These are phyloP conservation scores for Camponotus pennsylvanicus DNA, from an alignment of 1,140 invertebrate species.

Conservation along the genomic window DNA sequence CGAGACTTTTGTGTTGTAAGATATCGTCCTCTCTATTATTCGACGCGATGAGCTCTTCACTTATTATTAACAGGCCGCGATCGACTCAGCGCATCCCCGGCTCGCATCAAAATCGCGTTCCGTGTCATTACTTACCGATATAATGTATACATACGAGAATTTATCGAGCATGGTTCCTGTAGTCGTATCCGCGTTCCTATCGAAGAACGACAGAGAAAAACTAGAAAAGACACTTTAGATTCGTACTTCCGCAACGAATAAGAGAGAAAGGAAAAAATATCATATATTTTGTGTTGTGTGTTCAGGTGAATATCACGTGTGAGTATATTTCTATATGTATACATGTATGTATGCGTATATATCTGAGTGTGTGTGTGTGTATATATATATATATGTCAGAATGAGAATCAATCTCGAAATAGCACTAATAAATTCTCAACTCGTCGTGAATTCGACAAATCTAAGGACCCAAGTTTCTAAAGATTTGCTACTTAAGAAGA, in stretches of 20 bases:
- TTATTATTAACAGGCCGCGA: constrained; percentile 23
- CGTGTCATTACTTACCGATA: constrained; percentile 40
- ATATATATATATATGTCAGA: constrained; percentile 27
- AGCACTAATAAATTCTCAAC: constrained; percentile 57
- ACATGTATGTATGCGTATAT: neutral
- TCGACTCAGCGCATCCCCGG: constrained; percentile 29
- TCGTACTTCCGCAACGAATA: constrained; percentile 34
- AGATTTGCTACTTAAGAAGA: constrained; percentile 66
- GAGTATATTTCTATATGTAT: neutral
- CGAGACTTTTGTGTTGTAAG: constrained; percentile 12
- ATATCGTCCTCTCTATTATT: constrained; percentile 24
- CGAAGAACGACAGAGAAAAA: constrained; percentile 52
- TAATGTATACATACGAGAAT: constrained; percentile 10
- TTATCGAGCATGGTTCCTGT: constrained; percentile 36
- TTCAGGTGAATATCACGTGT: neutral
- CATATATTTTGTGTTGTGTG: neutral
- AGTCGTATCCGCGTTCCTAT: constrained; percentile 7
- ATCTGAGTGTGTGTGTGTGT: neutral
- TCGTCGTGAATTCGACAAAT: constrained; percentile 40
- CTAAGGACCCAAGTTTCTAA: constrained; percentile 42
- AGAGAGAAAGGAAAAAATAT: constrained; percentile 31
- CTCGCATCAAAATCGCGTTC: constrained; percentile 25
- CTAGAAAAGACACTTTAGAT: constrained; percentile 30
- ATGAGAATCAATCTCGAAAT: constrained; percentile 23
- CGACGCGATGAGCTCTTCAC: constrained; percentile 1